Conservation (phyloP, 1,140 invertebrate genomes). For the Cotesia chilonis region DNA sequence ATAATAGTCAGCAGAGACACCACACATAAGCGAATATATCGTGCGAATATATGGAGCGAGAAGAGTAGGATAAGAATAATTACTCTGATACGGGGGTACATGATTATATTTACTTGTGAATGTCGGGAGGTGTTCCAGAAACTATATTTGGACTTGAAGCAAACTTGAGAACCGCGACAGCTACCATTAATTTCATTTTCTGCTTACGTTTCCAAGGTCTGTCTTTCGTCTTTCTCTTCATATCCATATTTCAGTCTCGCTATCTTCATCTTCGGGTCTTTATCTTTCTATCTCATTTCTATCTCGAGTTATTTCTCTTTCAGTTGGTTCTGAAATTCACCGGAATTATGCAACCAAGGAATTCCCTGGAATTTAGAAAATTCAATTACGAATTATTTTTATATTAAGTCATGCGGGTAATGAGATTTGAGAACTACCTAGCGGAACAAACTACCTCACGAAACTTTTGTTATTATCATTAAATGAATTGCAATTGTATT, state of each 20-base stretch:
- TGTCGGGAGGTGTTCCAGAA: neutral
- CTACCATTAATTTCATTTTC: conserved; percentile 24
- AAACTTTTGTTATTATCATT: too few species aligned
- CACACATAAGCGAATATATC: neutral
- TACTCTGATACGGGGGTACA: neutral
- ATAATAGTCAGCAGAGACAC: neutral
- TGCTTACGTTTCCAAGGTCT: conserved; percentile 10
- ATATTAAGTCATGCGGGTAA: conserved; percentile 1
- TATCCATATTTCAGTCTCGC: neutral
- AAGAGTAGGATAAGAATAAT: conserved; percentile 11
- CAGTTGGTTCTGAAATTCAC: conserved; percentile 8
- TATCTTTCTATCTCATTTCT: too few species aligned
- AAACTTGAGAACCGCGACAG: conserved; percentile 20
- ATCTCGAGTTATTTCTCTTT: conserved; percentile 2
- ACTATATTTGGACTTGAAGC: conserved; percentile 24
- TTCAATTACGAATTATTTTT: conserved; percentile 23
- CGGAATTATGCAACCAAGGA: conserved; percentile 3
- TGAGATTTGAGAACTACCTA: too few species aligned
- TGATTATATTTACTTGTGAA: conserved; percentile 21
- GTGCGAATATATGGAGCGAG: too few species aligned
- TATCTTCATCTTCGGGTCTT: neutral
- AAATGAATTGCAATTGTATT: too few species aligned
- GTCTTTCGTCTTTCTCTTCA: neutral
- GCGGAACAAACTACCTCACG: too few species aligned
- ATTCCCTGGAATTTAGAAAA: conserved; percentile 10